Conservation (phyloP, 2,888 invertebrate species). For the Pyrrhosoma nymphula region DNA sequence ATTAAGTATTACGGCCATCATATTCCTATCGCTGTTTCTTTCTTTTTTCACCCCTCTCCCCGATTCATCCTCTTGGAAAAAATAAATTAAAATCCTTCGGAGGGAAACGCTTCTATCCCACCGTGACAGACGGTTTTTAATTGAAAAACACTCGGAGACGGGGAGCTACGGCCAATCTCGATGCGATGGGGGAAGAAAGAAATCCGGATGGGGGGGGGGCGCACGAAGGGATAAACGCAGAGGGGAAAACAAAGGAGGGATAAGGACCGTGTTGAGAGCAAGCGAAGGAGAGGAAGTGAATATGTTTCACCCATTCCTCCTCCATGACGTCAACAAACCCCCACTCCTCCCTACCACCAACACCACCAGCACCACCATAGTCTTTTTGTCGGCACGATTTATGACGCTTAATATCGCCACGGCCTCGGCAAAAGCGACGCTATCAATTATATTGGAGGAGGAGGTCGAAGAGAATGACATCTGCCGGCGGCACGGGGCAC, state of each 20-base stretch:
- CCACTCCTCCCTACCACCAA: too few relatives aligned
- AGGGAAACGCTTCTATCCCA: background rate
- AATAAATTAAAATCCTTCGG: background rate
- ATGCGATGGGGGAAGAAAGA: background rate
- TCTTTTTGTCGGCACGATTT: conserved; percentile 42
- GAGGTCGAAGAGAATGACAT: conserved; percentile 46
- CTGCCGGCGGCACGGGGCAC: conserved; percentile 36
- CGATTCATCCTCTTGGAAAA: background rate
- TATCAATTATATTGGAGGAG: conserved; percentile 56
- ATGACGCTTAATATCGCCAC: conserved; percentile 53
- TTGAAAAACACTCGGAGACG: background rate
- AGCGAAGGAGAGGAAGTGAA: background rate
- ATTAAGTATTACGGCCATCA: too few relatives aligned
- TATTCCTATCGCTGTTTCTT: background rate
- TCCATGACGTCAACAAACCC: conserved; percentile 21
- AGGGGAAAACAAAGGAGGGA: background rate
- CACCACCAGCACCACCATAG: background rate
- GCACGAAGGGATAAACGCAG: background rate
- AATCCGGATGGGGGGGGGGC: too few relatives aligned
- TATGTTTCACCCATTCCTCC: background rate
- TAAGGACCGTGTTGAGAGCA: background rate
- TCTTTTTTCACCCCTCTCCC: background rate
- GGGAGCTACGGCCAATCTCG: background rate
- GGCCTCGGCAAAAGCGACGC: conserved; percentile 53
- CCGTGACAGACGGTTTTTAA: conserved; percentile 5